Evolutionary conservation across 2,797 vertebrate species (phyloP).

Genomic region (Onychomys torridus): DNA sequence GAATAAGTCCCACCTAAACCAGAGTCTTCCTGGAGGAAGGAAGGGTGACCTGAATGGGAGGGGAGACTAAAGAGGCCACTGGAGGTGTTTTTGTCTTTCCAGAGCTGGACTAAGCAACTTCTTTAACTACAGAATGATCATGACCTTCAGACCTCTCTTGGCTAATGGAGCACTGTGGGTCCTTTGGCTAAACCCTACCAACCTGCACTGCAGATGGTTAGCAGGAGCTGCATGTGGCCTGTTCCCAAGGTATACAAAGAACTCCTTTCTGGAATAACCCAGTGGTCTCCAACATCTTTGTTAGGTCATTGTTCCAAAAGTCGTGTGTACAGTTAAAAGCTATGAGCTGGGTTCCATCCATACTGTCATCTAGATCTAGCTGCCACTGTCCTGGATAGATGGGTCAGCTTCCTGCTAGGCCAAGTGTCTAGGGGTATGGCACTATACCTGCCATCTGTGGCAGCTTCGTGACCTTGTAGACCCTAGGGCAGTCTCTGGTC

Average conservation of each 20-base stretch:
- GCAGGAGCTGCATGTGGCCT: accelerated
- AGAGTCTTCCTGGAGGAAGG: background rate
- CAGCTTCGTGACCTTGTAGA: background rate
- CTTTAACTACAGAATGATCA: too few species aligned
- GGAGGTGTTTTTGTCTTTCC: too few species aligned
- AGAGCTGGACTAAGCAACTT: background rate
- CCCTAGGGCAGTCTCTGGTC: background rate
- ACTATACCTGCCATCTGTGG: accelerated
- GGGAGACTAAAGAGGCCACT: background rate
- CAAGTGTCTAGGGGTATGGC: background rate
- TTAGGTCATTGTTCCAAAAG: background rate
- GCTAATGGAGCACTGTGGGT: background rate
- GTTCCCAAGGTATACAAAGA: too few species aligned
- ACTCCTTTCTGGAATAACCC: background rate
- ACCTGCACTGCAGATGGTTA: background rate
- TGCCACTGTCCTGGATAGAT: background rate
- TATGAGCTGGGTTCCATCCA: background rate
- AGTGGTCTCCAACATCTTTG: background rate
- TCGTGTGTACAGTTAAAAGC: background rate
- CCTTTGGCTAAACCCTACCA: background rate
- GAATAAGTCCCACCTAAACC: background rate
- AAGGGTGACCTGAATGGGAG: accelerated
- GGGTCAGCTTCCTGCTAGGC: background rate
- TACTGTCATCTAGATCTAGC: background rate
- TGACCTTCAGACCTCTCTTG: too few species aligned